phyloP scores from a whole-genome alignment of 2,113 vertebrate genomes.

The Chelonoidis abingdonii region DNA sequence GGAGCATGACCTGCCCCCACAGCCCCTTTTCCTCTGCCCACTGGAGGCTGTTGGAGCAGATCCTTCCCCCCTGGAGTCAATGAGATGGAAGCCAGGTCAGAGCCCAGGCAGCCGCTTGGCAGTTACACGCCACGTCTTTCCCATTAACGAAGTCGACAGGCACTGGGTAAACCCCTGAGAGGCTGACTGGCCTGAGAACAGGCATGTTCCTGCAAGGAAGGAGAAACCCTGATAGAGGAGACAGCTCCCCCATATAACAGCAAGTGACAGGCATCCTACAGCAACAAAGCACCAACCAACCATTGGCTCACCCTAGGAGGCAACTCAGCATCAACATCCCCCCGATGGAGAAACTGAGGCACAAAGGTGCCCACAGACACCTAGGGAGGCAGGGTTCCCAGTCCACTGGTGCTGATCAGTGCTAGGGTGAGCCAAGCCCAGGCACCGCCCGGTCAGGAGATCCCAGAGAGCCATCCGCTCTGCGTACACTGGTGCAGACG shows the following conservation, averaged over 20 bases:
- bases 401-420: no score
- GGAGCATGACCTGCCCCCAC: not conserved
- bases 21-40: not conserved
- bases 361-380: no score
- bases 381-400: no score
- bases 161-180: not conserved
- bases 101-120: not conserved
- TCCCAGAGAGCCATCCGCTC: no score
- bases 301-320: no score
- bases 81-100: not conserved
- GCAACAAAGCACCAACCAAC: not conserved
- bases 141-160: not conserved
- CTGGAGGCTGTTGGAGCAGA: not conserved
- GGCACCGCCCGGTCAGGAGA: no score
- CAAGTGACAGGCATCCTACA: not conserved
- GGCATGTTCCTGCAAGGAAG: not conserved
- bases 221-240: not conserved
- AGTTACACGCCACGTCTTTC: not conserved
- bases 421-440: no score
- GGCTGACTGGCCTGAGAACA: no score
- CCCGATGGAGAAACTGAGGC: no score
- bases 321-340: no score
- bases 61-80: not conserved
- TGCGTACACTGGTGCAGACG: no score
- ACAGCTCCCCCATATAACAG: not conserved